Conservation (phyloP, 2,113 vertebrate species). For the Tringa solitaria region DNA sequence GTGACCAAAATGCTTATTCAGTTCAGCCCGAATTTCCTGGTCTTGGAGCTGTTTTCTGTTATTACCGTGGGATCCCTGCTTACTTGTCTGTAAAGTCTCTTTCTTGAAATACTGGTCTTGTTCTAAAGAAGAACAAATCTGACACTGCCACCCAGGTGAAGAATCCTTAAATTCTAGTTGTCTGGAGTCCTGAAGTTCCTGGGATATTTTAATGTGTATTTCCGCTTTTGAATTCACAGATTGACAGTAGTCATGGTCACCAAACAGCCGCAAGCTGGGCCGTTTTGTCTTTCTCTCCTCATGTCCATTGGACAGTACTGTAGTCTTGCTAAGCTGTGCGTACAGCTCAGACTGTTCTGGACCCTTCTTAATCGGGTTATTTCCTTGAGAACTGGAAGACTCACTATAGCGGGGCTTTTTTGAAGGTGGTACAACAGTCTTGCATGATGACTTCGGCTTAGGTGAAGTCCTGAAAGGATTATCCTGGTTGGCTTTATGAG, state of each 20-base stretch:
- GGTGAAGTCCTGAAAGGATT: slow-evolving; percentile 96
- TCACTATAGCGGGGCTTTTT: slow-evolving; percentile 91
- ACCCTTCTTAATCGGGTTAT: slow-evolving; percentile 82
- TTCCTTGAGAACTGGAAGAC: slow-evolving; percentile 81
- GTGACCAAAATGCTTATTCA: slow-evolving; percentile 98
- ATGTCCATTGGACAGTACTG: slow-evolving; percentile 78
- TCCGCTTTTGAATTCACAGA: slow-evolving; percentile 86
- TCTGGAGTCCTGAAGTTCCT: slow-evolving; percentile 85
- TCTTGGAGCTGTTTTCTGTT: slow-evolving; percentile 90
- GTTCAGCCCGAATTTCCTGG: slow-evolving; percentile 96
- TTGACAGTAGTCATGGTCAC: slow-evolving; percentile 99
- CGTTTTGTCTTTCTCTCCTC: slow-evolving; percentile 88
- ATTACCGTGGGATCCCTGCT: slow-evolving; percentile 73
- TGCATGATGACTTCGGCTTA: slow-evolving; percentile 95
- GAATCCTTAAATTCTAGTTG: slow-evolving; percentile 88
- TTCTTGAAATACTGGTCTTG: slow-evolving; percentile 76
- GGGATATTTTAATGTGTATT: slow-evolving; percentile 77
- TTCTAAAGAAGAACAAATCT: slow-evolving; percentile 76
- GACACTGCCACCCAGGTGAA: slow-evolving; percentile 80
- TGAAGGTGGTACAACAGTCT: slow-evolving; percentile 85
- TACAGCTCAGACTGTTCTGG: slow-evolving; percentile 94
- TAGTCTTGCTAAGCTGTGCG: slow-evolving; percentile 91
- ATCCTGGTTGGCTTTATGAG: slow-evolving; percentile 99
- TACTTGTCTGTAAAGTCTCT: slow-evolving; percentile 77
- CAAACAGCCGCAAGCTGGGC: slow-evolving; percentile 85